Base-by-base conservation (phyloP, 1,140 invertebrate species). In the Drosophila ogumai region DNA sequence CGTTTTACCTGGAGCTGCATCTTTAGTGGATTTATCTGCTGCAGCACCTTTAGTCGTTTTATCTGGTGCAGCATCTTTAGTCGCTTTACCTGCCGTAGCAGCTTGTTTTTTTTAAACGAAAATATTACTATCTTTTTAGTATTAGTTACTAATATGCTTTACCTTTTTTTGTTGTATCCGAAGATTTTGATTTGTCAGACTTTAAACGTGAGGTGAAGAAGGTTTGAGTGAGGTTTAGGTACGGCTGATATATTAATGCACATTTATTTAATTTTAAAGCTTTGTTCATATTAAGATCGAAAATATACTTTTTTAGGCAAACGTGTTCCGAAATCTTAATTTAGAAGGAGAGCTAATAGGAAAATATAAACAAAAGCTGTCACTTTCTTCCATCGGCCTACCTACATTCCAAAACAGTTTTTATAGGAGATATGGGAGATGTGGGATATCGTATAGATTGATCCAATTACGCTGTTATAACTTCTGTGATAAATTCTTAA, bases 341-440 rank as follows among this genome's bases (percentile, higher is more conserved):
- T 55, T 55, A 3, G 19, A 55, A 55, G 6, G 19, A 25, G 25
- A 38, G n/a, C n/a, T n/a, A n/a, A n/a, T n/a, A n/a, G n/a, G 19
- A 15, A 55, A 38, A 25, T 55, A n/a, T 0, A 55, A 25, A 25
- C 9, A n/a, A 38, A 25, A 38, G 3, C 13, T 54, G 19, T 36
- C 2, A 54, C 17, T 36, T 15, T 15, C 12, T 36, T 2, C 12
- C 3, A 54, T 54, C 7, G 32, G 52, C 52, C 52, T 55, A 55
- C 52, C 52, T 55, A 55, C 52, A 34, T 55, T 46, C 7, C 3
- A 13, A 1, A 13, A 25, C 1, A 47, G 6, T 8, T 25, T 15
- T 1, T 25, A 25, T 15, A 1, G 0, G 0, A 25, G 0, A 47
- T 47, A 25, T 12, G 6, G 0, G 0, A 25, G 0, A 47, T 47